These are phyloP conservation scores for Thymallus thymallus DNA, from an alignment of 2,113 vertebrate genomes.

Conservation along the genomic window DNA sequence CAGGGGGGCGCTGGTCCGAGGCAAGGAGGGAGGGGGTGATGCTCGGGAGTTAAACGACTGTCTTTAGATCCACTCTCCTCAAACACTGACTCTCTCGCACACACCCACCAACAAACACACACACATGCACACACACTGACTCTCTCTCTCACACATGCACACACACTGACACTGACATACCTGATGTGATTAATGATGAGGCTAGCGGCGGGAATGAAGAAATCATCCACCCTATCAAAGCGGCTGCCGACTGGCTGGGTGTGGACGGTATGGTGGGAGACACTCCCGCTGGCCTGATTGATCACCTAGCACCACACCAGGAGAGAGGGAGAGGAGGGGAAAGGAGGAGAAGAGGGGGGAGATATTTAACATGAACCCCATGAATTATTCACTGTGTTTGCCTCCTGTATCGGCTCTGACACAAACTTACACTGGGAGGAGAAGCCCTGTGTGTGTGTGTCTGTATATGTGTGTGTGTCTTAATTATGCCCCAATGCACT, in stretches of 20 bases:
- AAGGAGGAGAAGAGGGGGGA: slow-evolving; percentile 17
- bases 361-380: slow-evolving; percentile 40
- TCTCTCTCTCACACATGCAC: slow-evolving; percentile 3
- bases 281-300: slow-evolving; percentile 84
- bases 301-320: slow-evolving; percentile 80
- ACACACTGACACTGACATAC: slow-evolving; percentile 59
- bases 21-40: too few species aligned
- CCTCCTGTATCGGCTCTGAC: background rate
- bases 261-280: slow-evolving; percentile 90
- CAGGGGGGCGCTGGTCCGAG: background rate
- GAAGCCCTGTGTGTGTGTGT: too few species aligned
- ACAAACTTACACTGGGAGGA: too few species aligned
- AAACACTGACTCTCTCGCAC: background rate
- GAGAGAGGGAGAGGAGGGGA: background rate
- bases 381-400: slow-evolving; percentile 26
- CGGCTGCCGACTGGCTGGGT: slow-evolving; percentile 90
- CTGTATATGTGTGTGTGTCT: slow-evolving; percentile 4
- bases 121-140: background rate
- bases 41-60: background rate
- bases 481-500: slow-evolving; percentile 35
- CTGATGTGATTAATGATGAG: slow-evolving; percentile 90
- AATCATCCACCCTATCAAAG: slow-evolving; percentile 92
- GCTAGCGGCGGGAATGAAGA: slow-evolving; percentile 89
- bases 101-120: background rate
- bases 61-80: background rate